phyloP scores from a whole-genome alignment of 2,888 invertebrate species.

The Leptopterna dolabrata region DNA sequence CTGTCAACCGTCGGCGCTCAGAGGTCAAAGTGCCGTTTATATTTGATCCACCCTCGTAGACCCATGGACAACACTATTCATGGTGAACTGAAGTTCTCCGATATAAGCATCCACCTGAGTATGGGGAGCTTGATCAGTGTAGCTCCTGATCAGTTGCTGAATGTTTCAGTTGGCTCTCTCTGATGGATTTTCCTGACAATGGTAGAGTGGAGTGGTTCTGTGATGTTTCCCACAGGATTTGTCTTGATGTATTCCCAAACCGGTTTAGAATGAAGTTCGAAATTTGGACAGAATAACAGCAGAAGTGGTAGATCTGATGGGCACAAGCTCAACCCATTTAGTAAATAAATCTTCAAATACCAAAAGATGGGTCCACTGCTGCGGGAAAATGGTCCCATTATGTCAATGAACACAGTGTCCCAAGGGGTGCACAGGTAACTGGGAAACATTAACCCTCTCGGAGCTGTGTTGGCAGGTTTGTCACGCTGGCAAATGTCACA shows the following conservation, averaged over 20 bases:
- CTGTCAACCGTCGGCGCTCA: no score
- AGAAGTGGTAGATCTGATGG: conserved; percentile 61
- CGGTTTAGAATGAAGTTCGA: conserved; percentile 25
- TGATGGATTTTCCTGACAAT: conserved; percentile 65
- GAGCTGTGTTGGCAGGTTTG: background rate
- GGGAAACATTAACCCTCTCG: conserved; percentile 35
- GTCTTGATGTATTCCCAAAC: conserved; percentile 10
- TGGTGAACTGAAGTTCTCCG: conserved; percentile 60
- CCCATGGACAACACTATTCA: conserved; percentile 54
- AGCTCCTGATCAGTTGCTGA: conserved; percentile 65
- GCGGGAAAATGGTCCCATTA: conserved; percentile 64
- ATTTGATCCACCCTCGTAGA: no score
- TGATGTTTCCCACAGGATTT: conserved; percentile 48
- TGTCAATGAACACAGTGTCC: conserved; percentile 58
- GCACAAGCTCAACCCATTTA: conserved; percentile 61
- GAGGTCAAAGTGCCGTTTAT: no score
- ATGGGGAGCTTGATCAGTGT: conserved; percentile 35
- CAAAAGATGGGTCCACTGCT: conserved; percentile 62
- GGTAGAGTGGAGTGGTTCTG: conserved; percentile 62
- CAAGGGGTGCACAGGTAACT: conserved; percentile 20
- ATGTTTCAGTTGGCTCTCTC: conserved; percentile 65
- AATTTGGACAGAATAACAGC: conserved; percentile 14
- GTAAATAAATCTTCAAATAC: conserved; percentile 64
- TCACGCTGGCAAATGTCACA: conserved; percentile 38
- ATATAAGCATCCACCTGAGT: conserved; percentile 59